These are phyloP conservation scores for Marronus borbonicus DNA, from an alignment of 2,888 invertebrate genomes.

Conservation along the genomic window DNA sequence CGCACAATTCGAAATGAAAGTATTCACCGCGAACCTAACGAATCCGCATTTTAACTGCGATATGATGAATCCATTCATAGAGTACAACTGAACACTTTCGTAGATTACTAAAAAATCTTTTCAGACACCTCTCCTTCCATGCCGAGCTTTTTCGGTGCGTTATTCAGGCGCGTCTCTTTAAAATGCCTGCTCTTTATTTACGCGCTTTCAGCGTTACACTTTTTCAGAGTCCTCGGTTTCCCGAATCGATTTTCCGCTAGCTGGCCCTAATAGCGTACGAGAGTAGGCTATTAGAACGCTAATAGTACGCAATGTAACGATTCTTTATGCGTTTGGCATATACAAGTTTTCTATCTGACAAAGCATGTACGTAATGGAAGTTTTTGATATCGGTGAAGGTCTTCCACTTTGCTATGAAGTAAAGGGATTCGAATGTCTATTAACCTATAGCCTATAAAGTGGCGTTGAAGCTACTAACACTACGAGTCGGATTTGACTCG, in stretches of 20 bases:
- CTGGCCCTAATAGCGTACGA: background rate
- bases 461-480: too few species aligned
- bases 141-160: slow-evolving; percentile 3
- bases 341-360: too few species aligned
- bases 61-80: slow-evolving; percentile 8
- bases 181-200: slow-evolving; percentile 4
- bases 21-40: background rate
- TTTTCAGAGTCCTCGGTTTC: background rate
- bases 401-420: too few species aligned
- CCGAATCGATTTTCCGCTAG: background rate
- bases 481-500: too few species aligned
- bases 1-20: background rate
- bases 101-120: slow-evolving; percentile 5
- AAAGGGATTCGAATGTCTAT: too few species aligned
- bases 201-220: background rate
- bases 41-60: background rate
- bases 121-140: background rate
- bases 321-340: too few species aligned
- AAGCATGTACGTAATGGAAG: too few species aligned
- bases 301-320: too few species aligned
- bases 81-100: slow-evolving; percentile 10
- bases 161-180: slow-evolving; percentile 5
- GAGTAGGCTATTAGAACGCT: background rate
- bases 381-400: too few species aligned
- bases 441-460: too few species aligned